phyloP scores from a whole-genome alignment of 2,888 invertebrate genomes.

The Epinotia brunnichana region DNA sequence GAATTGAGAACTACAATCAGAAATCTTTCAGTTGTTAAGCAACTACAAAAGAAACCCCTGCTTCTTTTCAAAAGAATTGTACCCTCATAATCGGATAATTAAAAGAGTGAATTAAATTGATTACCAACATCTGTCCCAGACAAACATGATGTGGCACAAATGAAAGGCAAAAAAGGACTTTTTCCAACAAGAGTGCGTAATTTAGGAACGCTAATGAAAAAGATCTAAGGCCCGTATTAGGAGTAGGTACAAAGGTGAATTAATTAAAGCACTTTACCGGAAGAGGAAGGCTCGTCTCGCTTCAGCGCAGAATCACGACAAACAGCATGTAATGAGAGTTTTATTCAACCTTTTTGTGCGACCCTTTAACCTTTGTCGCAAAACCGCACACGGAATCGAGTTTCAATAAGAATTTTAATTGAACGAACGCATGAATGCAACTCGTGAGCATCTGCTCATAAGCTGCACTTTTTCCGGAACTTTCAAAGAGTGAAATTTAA shows the following conservation, averaged over 20 bases:
- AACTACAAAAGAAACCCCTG: not conserved
- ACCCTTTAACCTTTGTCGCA: constrained; percentile 67
- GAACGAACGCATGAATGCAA: constrained; percentile 39
- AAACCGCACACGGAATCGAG: constrained; percentile 51
- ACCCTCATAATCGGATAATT: not conserved
- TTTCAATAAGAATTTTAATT: constrained; percentile 46
- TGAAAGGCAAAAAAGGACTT: not conserved
- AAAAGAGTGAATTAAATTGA: constrained; percentile 7
- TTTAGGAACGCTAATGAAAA: constrained; percentile 36
- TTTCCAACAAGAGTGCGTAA: constrained; percentile 8
- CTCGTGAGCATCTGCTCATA: constrained; percentile 23
- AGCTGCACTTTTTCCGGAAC: not conserved
- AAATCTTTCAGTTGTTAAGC: not conserved
- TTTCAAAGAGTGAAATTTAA: not conserved
- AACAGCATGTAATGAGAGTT: constrained; percentile 71
- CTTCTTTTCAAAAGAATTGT: not conserved
- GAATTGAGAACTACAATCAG: too few species aligned
- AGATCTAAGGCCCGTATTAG: constrained; percentile 28
- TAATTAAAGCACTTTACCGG: constrained; percentile 55
- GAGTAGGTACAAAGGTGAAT: constrained; percentile 53
- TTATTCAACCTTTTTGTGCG: constrained; percentile 67
- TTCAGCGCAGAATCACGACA: constrained; percentile 62
- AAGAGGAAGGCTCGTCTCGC: constrained; percentile 72
- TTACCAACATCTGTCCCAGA: constrained; percentile 3
- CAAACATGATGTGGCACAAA: not conserved